Base-by-base conservation (phyloP, 2,797 vertebrate species). In the Lycodopsis pacificus region DNA sequence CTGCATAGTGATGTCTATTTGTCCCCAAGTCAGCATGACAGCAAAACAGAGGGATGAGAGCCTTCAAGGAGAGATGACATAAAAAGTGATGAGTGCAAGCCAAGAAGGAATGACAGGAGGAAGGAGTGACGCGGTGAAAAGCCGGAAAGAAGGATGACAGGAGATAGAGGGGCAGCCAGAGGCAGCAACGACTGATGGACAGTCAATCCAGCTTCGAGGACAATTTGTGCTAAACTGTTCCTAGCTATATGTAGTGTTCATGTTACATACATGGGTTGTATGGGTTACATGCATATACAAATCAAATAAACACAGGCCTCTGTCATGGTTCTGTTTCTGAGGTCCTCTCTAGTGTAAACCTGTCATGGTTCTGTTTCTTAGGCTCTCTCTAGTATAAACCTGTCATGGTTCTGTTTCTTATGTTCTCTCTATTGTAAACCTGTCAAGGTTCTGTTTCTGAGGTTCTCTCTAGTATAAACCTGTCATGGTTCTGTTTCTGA, bases 11-110 rank as follows among this genome's bases (percentile, higher is more conserved):
- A 83, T 64, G 86, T 79, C 82, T 77, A 7, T 68, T 82, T 82
- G 70, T 73, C 44, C 40, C 58, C 86, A 80, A 91, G 77, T 66
- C 44, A 30, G 56, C 17, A 8, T 79, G 90, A 87, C 86, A 86
- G 80, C 53, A 14, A 75, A 82, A 84, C 67, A 85, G 69, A 80
- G 73, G 54, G 58, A 80, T 67, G 76, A 73, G 51, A 38, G 76
- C 77, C 88, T 86, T 76, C 67, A 87, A 87, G 83, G 79, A 85
- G 67, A 36, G 66, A 82, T 91, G 86, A 81, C 76, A 82, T 82
- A 80, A 66, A 77, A 77, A 65, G 8, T 64, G 74, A 82, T 63
- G 81, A 85, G 77, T n/a, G 77, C 56, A 73, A 74, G 56, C 63
- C 75, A 67, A 77, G 79, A 38, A 36, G 63, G 65, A 48, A 64